Percentiles rank a stretch among this genome's conserved stretches.
These are phyloP conservation scores for Tychaedon coryphoeus DNA, from an alignment of 2,113 vertebrate genomes.

Conservation along the genomic window DNA sequence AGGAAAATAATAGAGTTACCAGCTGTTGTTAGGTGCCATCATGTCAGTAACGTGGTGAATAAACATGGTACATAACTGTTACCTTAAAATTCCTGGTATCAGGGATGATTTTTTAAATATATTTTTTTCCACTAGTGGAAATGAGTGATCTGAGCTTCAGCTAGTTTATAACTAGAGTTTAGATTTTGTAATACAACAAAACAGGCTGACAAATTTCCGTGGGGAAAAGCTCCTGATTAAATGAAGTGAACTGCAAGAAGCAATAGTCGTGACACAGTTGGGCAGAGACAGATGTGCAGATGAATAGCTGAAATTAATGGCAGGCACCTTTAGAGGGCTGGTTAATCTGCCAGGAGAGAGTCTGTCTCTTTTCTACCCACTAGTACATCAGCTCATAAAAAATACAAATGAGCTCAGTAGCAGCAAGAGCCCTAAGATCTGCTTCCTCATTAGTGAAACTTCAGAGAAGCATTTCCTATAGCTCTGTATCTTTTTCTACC, in stretches of 20 bases:
- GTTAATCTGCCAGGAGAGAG: slow-evolving; percentile 65
- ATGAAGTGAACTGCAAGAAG: slow-evolving; percentile 35
- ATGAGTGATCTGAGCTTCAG: not conserved
- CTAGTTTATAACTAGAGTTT: not conserved
- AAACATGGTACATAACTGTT: not conserved
- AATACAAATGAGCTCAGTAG: slow-evolving; percentile 64
- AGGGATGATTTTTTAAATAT: not conserved
- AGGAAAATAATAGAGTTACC: not conserved
- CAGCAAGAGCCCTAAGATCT: slow-evolving; percentile 63
- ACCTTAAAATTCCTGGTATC: not conserved
- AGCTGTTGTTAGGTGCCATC: not conserved
- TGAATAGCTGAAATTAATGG: slow-evolving; percentile 61
- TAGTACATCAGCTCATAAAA: slow-evolving; percentile 69
- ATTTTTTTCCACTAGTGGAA: not conserved
- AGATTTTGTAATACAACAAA: not conserved
- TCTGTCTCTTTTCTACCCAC: slow-evolving; percentile 67
- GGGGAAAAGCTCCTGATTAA: slow-evolving; percentile 9
- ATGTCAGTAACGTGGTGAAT: not conserved
- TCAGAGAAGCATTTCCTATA: slow-evolving; percentile 52
- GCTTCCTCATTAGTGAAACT: slow-evolving; percentile 63
- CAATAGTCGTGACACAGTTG: slow-evolving; percentile 30
- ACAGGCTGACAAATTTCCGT: not conserved
- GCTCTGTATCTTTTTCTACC: slow-evolving; percentile 30
- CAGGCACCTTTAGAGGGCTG: slow-evolving; percentile 54
- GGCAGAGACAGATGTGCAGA: slow-evolving; percentile 61